These are phyloP conservation scores for Poecilia picta DNA, from an alignment of 2,797 vertebrate genomes.

Conservation along the genomic window DNA sequence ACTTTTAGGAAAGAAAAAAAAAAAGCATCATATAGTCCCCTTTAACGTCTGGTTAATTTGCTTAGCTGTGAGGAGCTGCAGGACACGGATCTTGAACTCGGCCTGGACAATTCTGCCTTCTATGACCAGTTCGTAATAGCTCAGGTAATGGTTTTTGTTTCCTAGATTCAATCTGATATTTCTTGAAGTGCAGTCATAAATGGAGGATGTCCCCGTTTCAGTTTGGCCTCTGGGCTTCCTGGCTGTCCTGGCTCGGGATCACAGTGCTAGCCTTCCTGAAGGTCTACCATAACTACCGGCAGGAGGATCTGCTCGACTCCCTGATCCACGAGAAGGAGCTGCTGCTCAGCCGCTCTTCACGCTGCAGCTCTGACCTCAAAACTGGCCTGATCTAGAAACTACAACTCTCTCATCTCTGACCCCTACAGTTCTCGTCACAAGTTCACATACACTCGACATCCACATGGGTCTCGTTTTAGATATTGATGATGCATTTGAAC, in stretches of 20 bases:
- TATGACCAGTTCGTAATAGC: slow-evolving; percentile 96
- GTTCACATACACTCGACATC: neutral
- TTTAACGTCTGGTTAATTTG: slow-evolving; percentile 1
- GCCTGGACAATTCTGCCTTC: slow-evolving; percentile 92
- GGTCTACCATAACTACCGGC: slow-evolving; percentile 94
- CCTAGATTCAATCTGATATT: neutral
- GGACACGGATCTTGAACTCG: slow-evolving; percentile 90
- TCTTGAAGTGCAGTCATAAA: neutral
- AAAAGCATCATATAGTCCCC: neutral
- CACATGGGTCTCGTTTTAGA: neutral
- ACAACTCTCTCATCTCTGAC: slow-evolving; percentile 20
- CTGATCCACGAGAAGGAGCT: slow-evolving; percentile 96
- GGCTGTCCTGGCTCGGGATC: slow-evolving; percentile 95
- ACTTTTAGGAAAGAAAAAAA: neutral
- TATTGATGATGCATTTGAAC: neutral
- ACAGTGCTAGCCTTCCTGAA: slow-evolving; percentile 93
- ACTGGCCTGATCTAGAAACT: slow-evolving; percentile 87
- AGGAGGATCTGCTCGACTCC: slow-evolving; percentile 94
- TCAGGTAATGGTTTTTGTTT: slow-evolving; percentile 80
- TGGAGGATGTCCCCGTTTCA: slow-evolving; percentile 53
- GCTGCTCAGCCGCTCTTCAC: slow-evolving; percentile 87
- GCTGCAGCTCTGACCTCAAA: slow-evolving; percentile 85
- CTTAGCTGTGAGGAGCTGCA: slow-evolving; percentile 94
- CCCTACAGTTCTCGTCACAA: slow-evolving; percentile 13
- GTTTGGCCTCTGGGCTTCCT: slow-evolving; percentile 96